Evolutionary conservation across 2,797 vertebrate genomes (phyloP).

Genomic region (Lutjanus campechanus): DNA sequence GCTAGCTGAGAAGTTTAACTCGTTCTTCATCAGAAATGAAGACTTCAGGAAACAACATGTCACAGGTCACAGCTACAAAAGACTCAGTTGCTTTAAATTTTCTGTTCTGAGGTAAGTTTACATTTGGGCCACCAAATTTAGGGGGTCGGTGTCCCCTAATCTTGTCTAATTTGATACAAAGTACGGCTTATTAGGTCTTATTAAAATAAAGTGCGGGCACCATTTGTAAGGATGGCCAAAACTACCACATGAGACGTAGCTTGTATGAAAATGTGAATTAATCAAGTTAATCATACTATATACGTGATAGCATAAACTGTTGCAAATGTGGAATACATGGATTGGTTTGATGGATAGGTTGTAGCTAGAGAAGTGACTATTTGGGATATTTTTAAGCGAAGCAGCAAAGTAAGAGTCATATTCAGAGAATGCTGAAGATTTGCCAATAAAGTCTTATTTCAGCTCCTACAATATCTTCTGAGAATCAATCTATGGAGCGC

Average conservation of each 20-base stretch:
- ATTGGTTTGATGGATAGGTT: neutral
- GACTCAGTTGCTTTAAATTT: too few species aligned
- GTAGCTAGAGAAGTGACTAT: neutral
- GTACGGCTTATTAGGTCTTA: too few species aligned
- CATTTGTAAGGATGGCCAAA: neutral
- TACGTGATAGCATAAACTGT: neutral
- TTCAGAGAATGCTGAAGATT: slow-evolving; percentile 4
- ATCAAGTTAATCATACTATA: neutral
- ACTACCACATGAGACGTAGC: neutral
- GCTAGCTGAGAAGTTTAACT: too few species aligned
- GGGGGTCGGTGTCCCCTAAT: too few species aligned
- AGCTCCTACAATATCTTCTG: neutral
- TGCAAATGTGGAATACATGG: neutral
- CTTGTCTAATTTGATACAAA: too few species aligned
- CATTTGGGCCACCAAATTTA: too few species aligned
- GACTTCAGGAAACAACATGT: too few species aligned
- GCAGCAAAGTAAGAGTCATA: neutral
- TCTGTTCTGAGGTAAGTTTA: too few species aligned
- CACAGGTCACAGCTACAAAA: too few species aligned
- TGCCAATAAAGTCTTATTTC: neutral
- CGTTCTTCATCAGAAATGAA: too few species aligned
- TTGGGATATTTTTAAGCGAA: neutral
- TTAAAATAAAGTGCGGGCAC: too few species aligned
- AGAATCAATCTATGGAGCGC: slow-evolving; percentile 16
- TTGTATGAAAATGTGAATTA: neutral